Evolutionary conservation across 2,888 invertebrate genomes (phyloP).

Genomic region (Silvanus unidentatus): DNA sequence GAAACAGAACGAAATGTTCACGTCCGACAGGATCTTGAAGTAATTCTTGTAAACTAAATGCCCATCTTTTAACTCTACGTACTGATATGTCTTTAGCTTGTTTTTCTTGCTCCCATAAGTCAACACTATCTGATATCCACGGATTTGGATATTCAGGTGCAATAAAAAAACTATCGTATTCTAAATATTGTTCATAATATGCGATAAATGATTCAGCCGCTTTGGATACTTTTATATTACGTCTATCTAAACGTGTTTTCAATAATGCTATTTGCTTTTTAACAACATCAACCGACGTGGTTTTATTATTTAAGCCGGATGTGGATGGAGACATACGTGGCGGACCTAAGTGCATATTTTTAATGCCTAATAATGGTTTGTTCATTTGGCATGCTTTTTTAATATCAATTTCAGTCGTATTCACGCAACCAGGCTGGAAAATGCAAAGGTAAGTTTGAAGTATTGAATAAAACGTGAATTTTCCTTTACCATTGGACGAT

Average conservation of each 20-base stretch:
- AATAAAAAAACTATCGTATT: slow-evolving; percentile 93
- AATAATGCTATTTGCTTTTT: slow-evolving; percentile 67
- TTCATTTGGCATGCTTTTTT: slow-evolving; percentile 81
- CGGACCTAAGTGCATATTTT: slow-evolving; percentile 48
- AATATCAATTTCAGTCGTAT: slow-evolving; percentile 97
- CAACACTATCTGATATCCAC: slow-evolving; percentile 92
- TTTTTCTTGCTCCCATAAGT: slow-evolving; percentile 97
- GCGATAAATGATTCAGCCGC: slow-evolving; percentile 90
- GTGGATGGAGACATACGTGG: slow-evolving; percentile 54
- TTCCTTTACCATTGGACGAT: slow-evolving; percentile 81
- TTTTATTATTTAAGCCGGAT: slow-evolving; percentile 38
- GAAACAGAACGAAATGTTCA: slow-evolving; percentile 92
- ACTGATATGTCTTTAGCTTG: slow-evolving; percentile 87
- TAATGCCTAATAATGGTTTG: slow-evolving; percentile 45
- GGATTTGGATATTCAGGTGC: slow-evolving; percentile 93
- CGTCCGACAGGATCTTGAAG: slow-evolving; percentile 91
- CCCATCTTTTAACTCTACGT: slow-evolving; percentile 93
- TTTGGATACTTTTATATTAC: slow-evolving; percentile 88
- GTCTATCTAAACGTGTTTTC: slow-evolving; percentile 72
- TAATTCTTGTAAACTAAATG: slow-evolving; percentile 91
- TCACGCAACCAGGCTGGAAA: slow-evolving; percentile 91
- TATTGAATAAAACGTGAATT: not conserved
- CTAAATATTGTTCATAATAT: slow-evolving; percentile 92
- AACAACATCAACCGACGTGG: slow-evolving; percentile 44
- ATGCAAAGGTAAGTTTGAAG: slow-evolving; percentile 1